Evolutionary conservation across 2,797 vertebrate genomes (phyloP).

Genomic region (Sebastes hopkinsi): DNA sequence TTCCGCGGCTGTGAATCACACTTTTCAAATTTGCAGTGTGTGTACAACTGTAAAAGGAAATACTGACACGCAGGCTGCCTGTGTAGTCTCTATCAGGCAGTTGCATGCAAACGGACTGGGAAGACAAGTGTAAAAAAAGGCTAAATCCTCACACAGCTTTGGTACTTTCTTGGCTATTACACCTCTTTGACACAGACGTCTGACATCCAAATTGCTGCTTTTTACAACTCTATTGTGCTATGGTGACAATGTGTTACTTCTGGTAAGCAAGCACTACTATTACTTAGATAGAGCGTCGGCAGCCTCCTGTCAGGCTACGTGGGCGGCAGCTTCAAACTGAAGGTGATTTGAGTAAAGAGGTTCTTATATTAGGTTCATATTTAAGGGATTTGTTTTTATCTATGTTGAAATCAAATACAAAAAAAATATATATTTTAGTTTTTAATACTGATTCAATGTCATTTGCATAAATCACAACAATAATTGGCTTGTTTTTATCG

Average conservation of each 20-base stretch:
- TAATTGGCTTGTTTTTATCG: neutral
- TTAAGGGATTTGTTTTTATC: neutral
- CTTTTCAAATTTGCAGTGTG: constrained; percentile 52
- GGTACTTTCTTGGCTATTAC: constrained; percentile 35
- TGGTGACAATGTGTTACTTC: constrained; percentile 48
- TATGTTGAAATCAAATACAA: neutral
- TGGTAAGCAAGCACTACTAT: constrained; percentile 59
- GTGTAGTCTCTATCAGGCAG: constrained; percentile 14
- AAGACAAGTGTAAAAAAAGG: constrained; percentile 13
- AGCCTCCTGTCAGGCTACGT: constrained; percentile 12
- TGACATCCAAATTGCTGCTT: constrained; percentile 71
- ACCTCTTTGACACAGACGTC: constrained; percentile 33
- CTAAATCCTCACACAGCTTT: constrained; percentile 1
- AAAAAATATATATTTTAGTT: neutral
- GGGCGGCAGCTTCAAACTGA: constrained; percentile 22
- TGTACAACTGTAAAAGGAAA: constrained; percentile 24
- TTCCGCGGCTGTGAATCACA: constrained; percentile 53
- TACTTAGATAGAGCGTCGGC: constrained; percentile 38
- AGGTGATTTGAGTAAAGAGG: constrained; percentile 16
- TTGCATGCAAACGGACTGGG: constrained; percentile 3
- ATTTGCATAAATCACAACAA: neutral
- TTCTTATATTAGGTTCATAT: neutral
- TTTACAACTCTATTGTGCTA: constrained; percentile 49
- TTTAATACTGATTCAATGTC: neutral
- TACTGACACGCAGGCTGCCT: constrained; percentile 22